Base-by-base conservation (phyloP, 2,797 vertebrate genomes). In the Sebastes kiyomatsui region DNA sequence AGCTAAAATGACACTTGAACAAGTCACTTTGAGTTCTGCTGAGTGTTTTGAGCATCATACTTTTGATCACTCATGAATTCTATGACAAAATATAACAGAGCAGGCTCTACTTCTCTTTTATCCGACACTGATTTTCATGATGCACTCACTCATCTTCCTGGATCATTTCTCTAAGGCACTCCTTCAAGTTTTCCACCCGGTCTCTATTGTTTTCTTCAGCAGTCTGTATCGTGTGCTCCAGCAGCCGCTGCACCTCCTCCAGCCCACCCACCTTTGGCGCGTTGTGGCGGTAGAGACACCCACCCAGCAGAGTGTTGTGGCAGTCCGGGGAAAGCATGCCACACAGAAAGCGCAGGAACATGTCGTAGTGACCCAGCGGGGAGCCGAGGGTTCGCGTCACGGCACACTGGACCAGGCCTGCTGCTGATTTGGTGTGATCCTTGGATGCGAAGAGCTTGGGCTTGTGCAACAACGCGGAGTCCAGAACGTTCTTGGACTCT, bases 291-390 rank as follows among this genome's bases (percentile, higher is more conserved):
- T 61, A 91, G 28, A 96, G 84, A 64, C 33, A 66, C 11, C 91
- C 90, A 0, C 82, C 38, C 11, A 93, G 82, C 27, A 84, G 67
- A 14, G 6, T 49, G 2, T 59, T 3, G 49, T 96, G 90, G 6
- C 93, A 94, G 22, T 77, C 62, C 0, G 68, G 76, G 12, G 77
- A 80, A 10, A 93, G 42, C 56, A 96, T 3, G 46, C 96, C 96
- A 0, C 95, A 92, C 68, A 96, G 81, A 38, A 95, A 96, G 32
- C 93, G 94, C 71, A 96, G 67, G 69, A 95, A 94, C 84, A 96
- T 84, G 65, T 96, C 94, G 2, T 93, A 86, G 18, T 87, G 72
- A 6, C 94, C 94, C 7, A 52, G 62, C 0, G 38, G 54, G 10
- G 87, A 58, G n/a, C 1, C 4, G 4, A 93, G n/a, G 18, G 86